A percentile compares a stretch with the other conserved stretches of the same genome.
These are phyloP conservation scores for Oreochromis spilurus DNA, from an alignment of 2,113 vertebrate species.

Conservation along the genomic window DNA sequence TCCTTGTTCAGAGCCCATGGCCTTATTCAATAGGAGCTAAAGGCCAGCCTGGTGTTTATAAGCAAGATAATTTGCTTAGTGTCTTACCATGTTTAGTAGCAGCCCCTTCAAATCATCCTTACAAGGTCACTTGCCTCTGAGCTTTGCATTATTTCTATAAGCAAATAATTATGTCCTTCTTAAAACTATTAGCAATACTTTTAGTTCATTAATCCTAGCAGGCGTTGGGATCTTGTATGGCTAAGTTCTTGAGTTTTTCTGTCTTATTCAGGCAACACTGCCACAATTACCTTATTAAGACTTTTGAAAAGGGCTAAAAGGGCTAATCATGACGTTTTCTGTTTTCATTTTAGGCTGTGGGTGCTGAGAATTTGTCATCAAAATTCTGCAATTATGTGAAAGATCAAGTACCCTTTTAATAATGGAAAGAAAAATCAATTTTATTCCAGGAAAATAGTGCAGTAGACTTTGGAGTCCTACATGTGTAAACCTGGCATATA, in stretches of 20 bases:
- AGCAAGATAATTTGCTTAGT: slow-evolving; percentile 60
- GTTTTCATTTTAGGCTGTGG: neutral
- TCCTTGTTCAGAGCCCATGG: slow-evolving; percentile 39
- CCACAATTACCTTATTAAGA: neutral
- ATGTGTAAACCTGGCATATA: neutral
- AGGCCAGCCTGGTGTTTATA: slow-evolving; percentile 47
- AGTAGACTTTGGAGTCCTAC: neutral
- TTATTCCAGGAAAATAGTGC: neutral
- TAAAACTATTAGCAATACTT: neutral
- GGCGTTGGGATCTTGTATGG: neutral
- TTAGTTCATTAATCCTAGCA: neutral
- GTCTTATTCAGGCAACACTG: neutral
- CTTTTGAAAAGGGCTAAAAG: neutral
- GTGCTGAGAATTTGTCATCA: neutral
- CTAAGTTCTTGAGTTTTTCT: neutral
- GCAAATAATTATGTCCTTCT: neutral
- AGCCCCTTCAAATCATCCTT: slow-evolving; percentile 35
- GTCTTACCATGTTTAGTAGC: slow-evolving; percentile 33
- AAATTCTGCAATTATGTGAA: neutral
- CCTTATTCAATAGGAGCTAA: slow-evolving; percentile 53
- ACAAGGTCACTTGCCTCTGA: neutral
- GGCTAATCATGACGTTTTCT: accelerated
- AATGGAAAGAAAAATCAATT: neutral
- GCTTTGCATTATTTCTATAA: neutral
- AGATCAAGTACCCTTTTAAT: neutral